These are phyloP conservation scores for Alviniconcha strummeri DNA, from an alignment of 2,888 invertebrate genomes.

Conservation along the genomic window DNA sequence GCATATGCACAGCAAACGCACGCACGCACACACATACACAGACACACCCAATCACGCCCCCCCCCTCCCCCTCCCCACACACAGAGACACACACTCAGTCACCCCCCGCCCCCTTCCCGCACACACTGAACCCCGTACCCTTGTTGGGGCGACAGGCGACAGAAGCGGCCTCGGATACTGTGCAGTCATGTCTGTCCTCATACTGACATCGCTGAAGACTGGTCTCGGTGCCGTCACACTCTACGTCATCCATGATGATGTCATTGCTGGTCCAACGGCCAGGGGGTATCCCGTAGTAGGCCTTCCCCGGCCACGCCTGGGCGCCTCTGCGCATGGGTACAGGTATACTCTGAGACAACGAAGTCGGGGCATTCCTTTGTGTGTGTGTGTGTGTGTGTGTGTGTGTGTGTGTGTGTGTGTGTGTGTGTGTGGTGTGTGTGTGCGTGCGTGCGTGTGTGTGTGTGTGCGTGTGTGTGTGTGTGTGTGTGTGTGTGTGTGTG, in stretches of 20 bases:
- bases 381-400: not conserved
- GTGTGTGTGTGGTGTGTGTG: slow-evolving; percentile 11
- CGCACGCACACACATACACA: not conserved
- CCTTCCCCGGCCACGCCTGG: slow-evolving; percentile 5
- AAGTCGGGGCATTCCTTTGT: not conserved
- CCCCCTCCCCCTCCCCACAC: not conserved
- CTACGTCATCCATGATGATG: slow-evolving; percentile 61
- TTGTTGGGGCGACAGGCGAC: slow-evolving; percentile 53
- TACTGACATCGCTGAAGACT: slow-evolving; percentile 55
- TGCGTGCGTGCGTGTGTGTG: not conserved
- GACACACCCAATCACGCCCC: not conserved
- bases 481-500: too few relatives aligned
- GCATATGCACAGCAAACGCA: not conserved
- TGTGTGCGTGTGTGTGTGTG: not conserved
- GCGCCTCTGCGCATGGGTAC: slow-evolving; percentile 29
- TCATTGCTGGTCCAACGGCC: slow-evolving; percentile 35
- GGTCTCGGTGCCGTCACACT: slow-evolving; percentile 56
- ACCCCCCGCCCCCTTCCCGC: too few relatives aligned
- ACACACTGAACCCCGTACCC: slow-evolving; percentile 41
- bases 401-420: slow-evolving; percentile 12
- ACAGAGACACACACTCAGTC: not conserved
- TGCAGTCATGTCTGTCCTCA: slow-evolving; percentile 55
- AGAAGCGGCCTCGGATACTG: slow-evolving; percentile 54
- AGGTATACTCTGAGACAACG: not conserved
- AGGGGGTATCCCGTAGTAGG: slow-evolving; percentile 30